A percentile compares a stretch with the other conserved stretches of the same genome.
phyloP scores from a whole-genome alignment of 2,113 vertebrate genomes.

The Tyto alba region DNA sequence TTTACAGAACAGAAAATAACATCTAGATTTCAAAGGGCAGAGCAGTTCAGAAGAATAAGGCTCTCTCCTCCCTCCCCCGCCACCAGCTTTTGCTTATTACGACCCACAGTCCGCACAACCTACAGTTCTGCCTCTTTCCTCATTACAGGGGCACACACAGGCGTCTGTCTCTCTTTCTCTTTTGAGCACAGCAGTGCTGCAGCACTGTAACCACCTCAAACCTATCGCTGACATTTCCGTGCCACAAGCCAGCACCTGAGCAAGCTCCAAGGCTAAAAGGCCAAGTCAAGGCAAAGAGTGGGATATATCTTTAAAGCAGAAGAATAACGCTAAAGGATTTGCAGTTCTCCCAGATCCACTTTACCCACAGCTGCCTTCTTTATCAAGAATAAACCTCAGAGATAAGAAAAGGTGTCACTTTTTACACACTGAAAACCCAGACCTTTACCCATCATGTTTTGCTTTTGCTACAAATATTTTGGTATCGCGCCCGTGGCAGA shows the following conservation, averaged over 20 bases:
- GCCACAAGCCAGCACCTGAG: neutral
- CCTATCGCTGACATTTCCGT: neutral
- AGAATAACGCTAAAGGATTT: neutral
- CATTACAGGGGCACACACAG: accelerated
- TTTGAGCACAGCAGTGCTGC: accelerated
- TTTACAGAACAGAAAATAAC: constrained; percentile 18
- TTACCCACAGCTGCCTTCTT: neutral
- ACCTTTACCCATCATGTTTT: neutral
- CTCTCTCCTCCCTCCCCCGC: neutral
- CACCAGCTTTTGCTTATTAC: neutral
- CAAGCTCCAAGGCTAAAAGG: neutral
- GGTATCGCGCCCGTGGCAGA: neutral
- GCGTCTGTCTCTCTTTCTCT: neutral
- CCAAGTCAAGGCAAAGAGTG: neutral
- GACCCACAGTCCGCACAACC: neutral
- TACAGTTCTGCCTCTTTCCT: neutral
- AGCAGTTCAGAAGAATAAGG: neutral
- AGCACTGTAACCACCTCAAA: neutral
- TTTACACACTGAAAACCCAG: neutral
- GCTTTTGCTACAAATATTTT: neutral
- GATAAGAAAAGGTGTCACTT: neutral
- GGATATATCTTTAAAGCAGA: neutral
- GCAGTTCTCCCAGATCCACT: neutral
- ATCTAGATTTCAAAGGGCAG: neutral
- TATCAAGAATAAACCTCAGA: neutral